phyloP scores from a whole-genome alignment of 2,113 vertebrate species.

The Hyperopisus bebe region DNA sequence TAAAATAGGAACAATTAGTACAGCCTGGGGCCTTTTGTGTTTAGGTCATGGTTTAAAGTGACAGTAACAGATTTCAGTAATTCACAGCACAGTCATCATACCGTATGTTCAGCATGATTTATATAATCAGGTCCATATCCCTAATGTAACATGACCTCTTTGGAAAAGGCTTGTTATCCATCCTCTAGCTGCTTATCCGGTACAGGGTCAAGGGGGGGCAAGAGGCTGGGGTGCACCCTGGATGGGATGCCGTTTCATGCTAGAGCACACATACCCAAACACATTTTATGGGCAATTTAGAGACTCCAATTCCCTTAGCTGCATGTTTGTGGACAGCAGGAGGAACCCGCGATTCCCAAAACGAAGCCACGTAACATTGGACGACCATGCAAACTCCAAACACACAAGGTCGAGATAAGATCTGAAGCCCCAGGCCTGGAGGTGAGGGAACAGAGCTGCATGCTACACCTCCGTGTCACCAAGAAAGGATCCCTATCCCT shows the following conservation, averaged over 20 bases:
- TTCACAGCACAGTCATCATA: neutral
- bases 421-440: neutral
- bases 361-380: neutral
- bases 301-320: neutral
- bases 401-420: neutral
- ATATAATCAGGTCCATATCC: slow-evolving; percentile 8
- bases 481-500: too few species aligned
- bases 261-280: neutral
- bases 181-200: neutral
- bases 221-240: neutral
- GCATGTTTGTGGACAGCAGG: neutral
- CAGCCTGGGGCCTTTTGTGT: neutral
- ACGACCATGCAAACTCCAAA: neutral
- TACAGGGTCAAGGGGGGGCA: neutral
- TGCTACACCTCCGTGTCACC: neutral
- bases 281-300: neutral
- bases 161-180: neutral
- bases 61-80: slow-evolving; percentile 9
- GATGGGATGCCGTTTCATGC: neutral
- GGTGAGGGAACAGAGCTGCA: neutral
- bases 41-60: slow-evolving; percentile 3
- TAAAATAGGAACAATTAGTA: slow-evolving; percentile 4
- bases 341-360: neutral
- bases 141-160: slow-evolving; percentile 3
- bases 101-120: neutral